Evolutionary conservation across 64 coral and sea anemone species (phyloP).

Genomic region (Anthopleura sola): DNA sequence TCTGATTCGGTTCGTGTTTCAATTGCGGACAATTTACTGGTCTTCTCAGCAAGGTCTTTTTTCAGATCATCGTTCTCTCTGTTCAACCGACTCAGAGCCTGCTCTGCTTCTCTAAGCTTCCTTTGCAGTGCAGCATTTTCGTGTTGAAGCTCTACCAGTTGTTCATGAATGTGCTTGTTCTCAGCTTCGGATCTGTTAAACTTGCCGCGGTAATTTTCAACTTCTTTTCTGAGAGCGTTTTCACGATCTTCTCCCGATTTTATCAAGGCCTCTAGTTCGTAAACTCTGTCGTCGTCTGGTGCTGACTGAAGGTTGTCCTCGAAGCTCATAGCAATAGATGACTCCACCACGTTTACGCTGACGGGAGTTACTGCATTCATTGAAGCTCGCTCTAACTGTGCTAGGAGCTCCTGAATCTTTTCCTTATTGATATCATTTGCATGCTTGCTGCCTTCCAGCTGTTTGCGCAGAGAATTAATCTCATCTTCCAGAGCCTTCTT

Average conservation of each 20-base stretch:
- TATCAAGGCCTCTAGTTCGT: conserved; percentile 72
- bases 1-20: conserved; percentile 46
- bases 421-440: conserved; percentile 55
- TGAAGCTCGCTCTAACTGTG: conserved; percentile 45
- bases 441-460: conserved; percentile 60
- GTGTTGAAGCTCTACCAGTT: conserved; percentile 59
- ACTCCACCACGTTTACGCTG: conserved; percentile 25
- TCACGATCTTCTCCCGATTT: conserved; percentile 70
- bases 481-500: conserved; percentile 41
- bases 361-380: neutral
- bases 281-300: conserved; percentile 20
- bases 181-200: conserved; percentile 47
- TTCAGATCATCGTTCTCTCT: conserved; percentile 76
- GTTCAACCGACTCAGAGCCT: conserved; percentile 44
- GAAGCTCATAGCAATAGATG: conserved; percentile 14
- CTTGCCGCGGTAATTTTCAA: conserved; percentile 17
- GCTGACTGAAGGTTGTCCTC: conserved; percentile 16
- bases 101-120: conserved; percentile 66
- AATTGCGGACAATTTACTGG: conserved; percentile 36
- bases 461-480: conserved; percentile 41
- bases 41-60: conserved; percentile 65
- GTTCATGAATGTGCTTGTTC: conserved; percentile 62
- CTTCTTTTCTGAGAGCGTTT: conserved; percentile 67
- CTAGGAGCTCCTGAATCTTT: conserved; percentile 60
- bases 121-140: conserved; percentile 59